phyloP scores from a whole-genome alignment of 2,888 invertebrate species.

The Ypsolopha scabrella region DNA sequence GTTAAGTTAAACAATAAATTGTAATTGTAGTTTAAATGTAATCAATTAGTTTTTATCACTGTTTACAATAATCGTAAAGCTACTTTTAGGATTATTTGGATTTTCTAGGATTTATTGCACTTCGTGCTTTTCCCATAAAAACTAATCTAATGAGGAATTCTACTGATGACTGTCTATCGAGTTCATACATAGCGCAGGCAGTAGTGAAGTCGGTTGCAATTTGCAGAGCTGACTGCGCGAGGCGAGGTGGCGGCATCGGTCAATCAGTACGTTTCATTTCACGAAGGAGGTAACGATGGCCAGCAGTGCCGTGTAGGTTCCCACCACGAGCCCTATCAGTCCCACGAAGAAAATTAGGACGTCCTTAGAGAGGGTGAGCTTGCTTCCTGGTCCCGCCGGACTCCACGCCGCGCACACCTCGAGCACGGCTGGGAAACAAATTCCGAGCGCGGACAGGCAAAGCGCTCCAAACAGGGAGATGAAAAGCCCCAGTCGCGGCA shows the following conservation, averaged over 20 bases:
- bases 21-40: no score
- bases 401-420: constrained; percentile 72
- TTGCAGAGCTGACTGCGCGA: not conserved
- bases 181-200: no score
- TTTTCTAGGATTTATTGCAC: no score
- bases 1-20: no score
- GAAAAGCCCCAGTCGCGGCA: constrained; percentile 79
- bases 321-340: constrained; percentile 72
- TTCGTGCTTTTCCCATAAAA: no score
- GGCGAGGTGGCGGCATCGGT: no score
- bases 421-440: constrained; percentile 81
- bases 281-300: constrained; percentile 64
- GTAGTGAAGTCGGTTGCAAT: no score
- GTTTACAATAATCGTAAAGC: no score
- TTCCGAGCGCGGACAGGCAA: constrained; percentile 78
- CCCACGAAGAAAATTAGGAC: constrained; percentile 70
- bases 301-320: constrained; percentile 74
- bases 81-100: no score
- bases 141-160: no score
- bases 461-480: constrained; percentile 83
- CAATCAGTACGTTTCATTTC: constrained; percentile 1
- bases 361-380: constrained; percentile 62
- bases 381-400: constrained; percentile 11
- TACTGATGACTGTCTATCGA: no score
- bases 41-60: no score